Percentiles rank a stretch among this genome's conserved stretches.
Conservation (phyloP, 1,140 invertebrate species). For the Microvelia longipes region DNA sequence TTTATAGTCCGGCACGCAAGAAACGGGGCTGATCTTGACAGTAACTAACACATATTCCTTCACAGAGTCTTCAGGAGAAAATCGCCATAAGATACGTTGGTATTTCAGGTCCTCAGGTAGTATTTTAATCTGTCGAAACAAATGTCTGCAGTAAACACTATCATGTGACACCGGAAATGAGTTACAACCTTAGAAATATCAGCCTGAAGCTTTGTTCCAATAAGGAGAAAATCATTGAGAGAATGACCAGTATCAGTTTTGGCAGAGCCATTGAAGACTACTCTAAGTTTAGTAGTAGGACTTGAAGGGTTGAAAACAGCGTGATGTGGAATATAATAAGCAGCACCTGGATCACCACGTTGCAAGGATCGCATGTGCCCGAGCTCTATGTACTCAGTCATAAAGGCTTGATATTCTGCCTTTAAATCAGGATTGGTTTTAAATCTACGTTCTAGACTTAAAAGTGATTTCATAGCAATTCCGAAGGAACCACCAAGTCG, state of each 20-base stretch:
- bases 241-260: slow-evolving; percentile 16
- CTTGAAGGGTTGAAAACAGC: slow-evolving; percentile 19
- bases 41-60: slow-evolving; percentile 24
- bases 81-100: slow-evolving; percentile 22
- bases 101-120: too few relatives aligned
- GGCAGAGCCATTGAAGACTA: slow-evolving; percentile 29
- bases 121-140: neutral
- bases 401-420: neutral
- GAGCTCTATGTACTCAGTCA: slow-evolving; percentile 3
- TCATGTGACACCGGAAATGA: neutral
- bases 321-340: slow-evolving; percentile 22
- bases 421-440: neutral
- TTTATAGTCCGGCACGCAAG: slow-evolving; percentile 25
- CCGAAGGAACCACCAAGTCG: neutral
- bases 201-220: neutral
- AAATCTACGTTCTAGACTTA: neutral
- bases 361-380: neutral
- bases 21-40: slow-evolving; percentile 27
- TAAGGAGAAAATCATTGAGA: neutral
- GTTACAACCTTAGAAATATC: neutral
- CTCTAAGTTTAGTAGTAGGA: slow-evolving; percentile 25
- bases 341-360: neutral
- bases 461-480: neutral
- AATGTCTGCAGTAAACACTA: neutral
- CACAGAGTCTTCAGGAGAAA: slow-evolving; percentile 7